Percentiles rank a stretch among this genome's conserved stretches.
Conservation (phyloP, 2,113 vertebrate species). For the Engraulis encrasicolus region DNA sequence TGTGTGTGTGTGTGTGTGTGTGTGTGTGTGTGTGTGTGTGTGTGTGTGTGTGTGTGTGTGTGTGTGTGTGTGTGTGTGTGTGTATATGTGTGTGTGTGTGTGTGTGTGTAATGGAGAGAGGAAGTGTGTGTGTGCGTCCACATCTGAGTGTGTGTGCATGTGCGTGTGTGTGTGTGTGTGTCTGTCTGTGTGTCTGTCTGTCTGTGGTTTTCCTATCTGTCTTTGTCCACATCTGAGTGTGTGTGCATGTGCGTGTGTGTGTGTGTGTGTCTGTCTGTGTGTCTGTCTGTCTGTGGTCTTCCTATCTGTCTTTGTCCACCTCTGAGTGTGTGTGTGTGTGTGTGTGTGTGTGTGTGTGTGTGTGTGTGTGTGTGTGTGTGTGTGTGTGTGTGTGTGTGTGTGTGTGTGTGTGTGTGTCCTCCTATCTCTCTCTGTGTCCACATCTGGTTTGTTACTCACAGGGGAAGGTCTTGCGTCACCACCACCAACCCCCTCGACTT, state of each 20-base stretch:
- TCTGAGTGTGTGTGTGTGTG: background rate
- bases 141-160: too few relatives aligned
- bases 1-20: too few relatives aligned
- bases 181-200: background rate
- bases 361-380: background rate
- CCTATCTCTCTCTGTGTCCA: background rate
- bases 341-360: background rate
- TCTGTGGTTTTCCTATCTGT: too few relatives aligned
- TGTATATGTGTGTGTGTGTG: background rate
- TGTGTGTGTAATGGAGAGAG: too few relatives aligned
- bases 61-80: background rate
- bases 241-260: background rate
- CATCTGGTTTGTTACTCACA: constrained; percentile 48
- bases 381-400: background rate
- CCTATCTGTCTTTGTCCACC: too few relatives aligned
- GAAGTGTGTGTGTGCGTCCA: background rate
- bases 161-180: background rate
- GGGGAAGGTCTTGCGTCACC: constrained; percentile 25
- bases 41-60: background rate
- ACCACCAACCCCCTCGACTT: background rate
- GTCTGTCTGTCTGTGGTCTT: background rate
- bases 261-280: background rate
- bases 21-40: background rate
- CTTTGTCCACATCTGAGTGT: too few relatives aligned
- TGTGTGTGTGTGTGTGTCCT: background rate